These are phyloP conservation scores for Cebidichthys violaceus DNA, from an alignment of 2,113 vertebrate genomes.

Conservation along the genomic window DNA sequence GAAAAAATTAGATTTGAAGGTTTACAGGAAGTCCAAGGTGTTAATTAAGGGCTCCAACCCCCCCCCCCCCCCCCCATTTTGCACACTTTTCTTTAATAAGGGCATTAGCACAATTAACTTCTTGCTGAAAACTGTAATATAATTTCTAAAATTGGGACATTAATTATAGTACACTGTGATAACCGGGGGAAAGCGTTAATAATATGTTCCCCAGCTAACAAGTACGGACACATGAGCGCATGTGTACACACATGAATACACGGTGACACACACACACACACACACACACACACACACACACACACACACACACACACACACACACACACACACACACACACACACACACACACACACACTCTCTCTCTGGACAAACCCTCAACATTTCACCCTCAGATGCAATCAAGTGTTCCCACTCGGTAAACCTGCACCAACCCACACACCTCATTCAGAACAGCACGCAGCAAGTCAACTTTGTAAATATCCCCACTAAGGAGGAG, in stretches of 20 bases:
- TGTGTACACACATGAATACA: not conserved
- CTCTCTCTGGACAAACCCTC: slow-evolving; percentile 52
- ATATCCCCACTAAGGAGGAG: slow-evolving; percentile 52
- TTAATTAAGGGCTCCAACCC: not conserved
- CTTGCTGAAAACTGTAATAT: not conserved
- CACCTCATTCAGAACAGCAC: slow-evolving; percentile 31
- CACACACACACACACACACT: slow-evolving; percentile 11
- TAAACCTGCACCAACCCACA: slow-evolving; percentile 53
- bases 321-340: not conserved
- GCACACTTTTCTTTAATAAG: not conserved
- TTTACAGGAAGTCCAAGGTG: not conserved
- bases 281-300: slow-evolving; percentile 6
- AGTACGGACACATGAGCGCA: not conserved
- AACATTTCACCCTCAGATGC: slow-evolving; percentile 55
- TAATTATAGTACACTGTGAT: slow-evolving; percentile 24
- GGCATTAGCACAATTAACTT: not conserved
- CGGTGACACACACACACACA: slow-evolving; percentile 14
- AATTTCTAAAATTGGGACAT: slow-evolving; percentile 10
- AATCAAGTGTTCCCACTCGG: slow-evolving; percentile 57
- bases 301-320: slow-evolving; percentile 20
- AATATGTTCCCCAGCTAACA: not conserved
- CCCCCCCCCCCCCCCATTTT: not conserved
- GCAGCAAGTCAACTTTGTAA: slow-evolving; percentile 53
- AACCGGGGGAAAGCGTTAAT: not conserved
- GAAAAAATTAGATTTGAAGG: not conserved